Evolutionary conservation across 2,888 invertebrate genomes (phyloP).

Genomic region (Cryptus armator): DNA sequence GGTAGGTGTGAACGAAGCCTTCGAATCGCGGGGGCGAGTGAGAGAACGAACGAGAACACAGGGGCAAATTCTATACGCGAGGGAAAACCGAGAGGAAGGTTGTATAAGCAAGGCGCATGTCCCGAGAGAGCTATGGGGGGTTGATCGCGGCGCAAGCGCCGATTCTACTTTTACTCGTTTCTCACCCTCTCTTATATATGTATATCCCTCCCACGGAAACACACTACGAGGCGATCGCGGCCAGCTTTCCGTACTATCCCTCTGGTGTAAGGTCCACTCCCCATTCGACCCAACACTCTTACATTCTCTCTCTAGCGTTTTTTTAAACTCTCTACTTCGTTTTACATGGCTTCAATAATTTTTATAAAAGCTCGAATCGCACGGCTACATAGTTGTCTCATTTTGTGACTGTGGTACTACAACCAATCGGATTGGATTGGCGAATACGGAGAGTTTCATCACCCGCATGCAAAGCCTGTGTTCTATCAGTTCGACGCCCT

Average conservation of each 20-base stretch:
- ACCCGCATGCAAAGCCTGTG: slow-evolving; percentile 4
- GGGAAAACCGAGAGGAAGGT: slow-evolving; percentile 67
- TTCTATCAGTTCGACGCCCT: background rate
- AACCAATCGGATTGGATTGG: slow-evolving; percentile 25
- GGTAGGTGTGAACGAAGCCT: slow-evolving; percentile 83
- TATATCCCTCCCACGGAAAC: slow-evolving; percentile 56
- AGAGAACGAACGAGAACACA: slow-evolving; percentile 32
- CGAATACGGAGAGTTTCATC: slow-evolving; percentile 47
- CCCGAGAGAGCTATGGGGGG: slow-evolving; percentile 55
- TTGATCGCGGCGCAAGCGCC: slow-evolving; percentile 79
- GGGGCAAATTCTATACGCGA: slow-evolving; percentile 46
- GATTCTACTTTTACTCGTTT: slow-evolving; percentile 75
- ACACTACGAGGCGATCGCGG: slow-evolving; percentile 36
- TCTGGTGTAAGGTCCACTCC: slow-evolving; percentile 17
- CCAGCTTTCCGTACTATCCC: slow-evolving; percentile 17
- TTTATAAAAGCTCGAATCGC: slow-evolving; percentile 3
- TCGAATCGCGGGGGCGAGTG: slow-evolving; percentile 66
- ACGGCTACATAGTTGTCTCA: slow-evolving; percentile 17
- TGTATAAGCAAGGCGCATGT: slow-evolving; percentile 68
- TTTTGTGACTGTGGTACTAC: slow-evolving; percentile 10
- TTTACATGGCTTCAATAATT: slow-evolving; percentile 36
- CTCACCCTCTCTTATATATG: slow-evolving; percentile 58
- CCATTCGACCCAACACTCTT: background rate
- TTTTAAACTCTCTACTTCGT: slow-evolving; percentile 29
- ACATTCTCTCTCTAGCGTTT: slow-evolving; percentile 9